Evolutionary conservation across 1,140 invertebrate genomes (phyloP).

Genomic region (Bombus confusus): DNA sequence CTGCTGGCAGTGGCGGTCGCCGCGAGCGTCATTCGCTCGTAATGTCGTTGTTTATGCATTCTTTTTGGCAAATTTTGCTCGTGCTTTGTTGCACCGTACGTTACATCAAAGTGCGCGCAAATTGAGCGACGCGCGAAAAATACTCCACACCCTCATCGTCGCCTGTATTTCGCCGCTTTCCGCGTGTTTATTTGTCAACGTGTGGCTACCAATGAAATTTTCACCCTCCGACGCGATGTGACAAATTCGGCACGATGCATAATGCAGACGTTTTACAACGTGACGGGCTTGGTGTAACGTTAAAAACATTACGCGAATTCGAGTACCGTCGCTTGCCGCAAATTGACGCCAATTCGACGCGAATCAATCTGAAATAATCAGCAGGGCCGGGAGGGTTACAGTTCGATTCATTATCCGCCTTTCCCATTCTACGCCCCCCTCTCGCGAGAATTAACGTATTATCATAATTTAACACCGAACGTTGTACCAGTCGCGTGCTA

Average conservation of each 20-base stretch:
- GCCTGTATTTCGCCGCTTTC: neutral
- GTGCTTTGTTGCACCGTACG: constrained; percentile 24
- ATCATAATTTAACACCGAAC: constrained; percentile 5
- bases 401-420: constrained; percentile 8
- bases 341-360: constrained; percentile 11
- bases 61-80: constrained; percentile 52
- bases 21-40: constrained; percentile 43
- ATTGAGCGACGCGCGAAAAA: constrained; percentile 35
- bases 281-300: constrained; percentile 1
- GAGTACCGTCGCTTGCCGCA: neutral
- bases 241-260: neutral
- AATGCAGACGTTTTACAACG: constrained; percentile 2
- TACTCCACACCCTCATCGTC: neutral
- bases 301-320: constrained; percentile 2
- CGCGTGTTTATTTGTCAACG: neutral
- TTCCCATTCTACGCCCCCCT: neutral
- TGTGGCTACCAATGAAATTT: constrained; percentile 4
- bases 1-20: neutral
- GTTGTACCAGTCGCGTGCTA: neutral
- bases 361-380: constrained; percentile 7
- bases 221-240: neutral
- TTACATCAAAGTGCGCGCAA: constrained; percentile 60
- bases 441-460: constrained; percentile 8
- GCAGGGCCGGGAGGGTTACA: neutral
- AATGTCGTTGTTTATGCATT: constrained; percentile 57